These are phyloP conservation scores for Triplophysa rosa DNA, from an alignment of 2,113 vertebrate genomes.

Conservation along the genomic window DNA sequence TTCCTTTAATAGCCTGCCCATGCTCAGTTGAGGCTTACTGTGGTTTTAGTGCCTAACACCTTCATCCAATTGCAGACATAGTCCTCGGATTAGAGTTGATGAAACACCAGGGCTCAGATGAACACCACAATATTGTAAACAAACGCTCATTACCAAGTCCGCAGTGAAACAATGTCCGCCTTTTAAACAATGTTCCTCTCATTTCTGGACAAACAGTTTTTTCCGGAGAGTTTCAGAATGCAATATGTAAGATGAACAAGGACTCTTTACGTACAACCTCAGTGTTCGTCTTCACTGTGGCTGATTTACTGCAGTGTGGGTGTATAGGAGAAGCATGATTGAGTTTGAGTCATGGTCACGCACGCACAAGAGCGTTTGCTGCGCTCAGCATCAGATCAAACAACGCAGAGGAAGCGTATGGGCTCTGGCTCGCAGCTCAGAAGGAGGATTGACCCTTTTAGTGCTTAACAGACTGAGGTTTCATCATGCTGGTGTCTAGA, in stretches of 20 bases:
- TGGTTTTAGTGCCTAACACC: conserved; percentile 43
- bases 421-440: conserved; percentile 41
- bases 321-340: conserved; percentile 25
- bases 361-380: conserved; percentile 47
- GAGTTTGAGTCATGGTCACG: conserved; percentile 49
- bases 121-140: neutral
- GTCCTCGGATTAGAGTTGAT: conserved; percentile 26
- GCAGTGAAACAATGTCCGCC: neutral
- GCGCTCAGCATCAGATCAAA: conserved; percentile 48
- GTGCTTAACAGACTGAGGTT: conserved; percentile 49
- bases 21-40: conserved; percentile 30
- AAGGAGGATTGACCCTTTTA: conserved; percentile 52
- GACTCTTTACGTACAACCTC: conserved; percentile 6
- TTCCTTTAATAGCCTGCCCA: neutral
- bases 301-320: conserved; percentile 36
- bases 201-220: neutral
- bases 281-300: neutral
- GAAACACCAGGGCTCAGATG: neutral
- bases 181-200: neutral
- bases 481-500: conserved; percentile 48
- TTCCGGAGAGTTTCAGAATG: conserved; percentile 8
- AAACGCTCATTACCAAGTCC: neutral
- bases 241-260: conserved; percentile 19
- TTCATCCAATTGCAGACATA: conserved; percentile 44
- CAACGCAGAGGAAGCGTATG: conserved; percentile 55